These are phyloP conservation scores for Entomyzon cyanotis DNA, from an alignment of 2,113 vertebrate species.

Conservation along the genomic window DNA sequence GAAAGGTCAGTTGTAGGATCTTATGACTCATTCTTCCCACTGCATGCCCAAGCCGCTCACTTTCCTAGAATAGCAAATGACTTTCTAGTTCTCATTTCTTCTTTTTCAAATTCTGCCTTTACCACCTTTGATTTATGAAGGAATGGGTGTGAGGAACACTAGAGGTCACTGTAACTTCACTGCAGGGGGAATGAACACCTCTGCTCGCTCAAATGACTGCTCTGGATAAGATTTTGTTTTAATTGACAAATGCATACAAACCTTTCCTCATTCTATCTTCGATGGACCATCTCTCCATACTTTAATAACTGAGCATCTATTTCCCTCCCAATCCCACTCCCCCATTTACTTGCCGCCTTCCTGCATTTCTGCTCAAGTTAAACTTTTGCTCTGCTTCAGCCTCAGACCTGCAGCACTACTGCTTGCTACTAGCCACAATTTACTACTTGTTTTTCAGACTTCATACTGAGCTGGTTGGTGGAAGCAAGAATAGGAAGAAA, in stretches of 20 bases:
- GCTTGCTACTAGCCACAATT: neutral
- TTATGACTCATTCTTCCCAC: neutral
- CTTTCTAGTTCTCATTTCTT: neutral
- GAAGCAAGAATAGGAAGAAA: neutral
- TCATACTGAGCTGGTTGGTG: neutral
- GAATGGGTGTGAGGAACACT: neutral
- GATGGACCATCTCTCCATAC: neutral
- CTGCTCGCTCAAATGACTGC: neutral
- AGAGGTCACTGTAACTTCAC: constrained; percentile 60
- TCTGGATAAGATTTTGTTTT: neutral
- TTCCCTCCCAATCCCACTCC: neutral
- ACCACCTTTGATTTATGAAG: neutral
- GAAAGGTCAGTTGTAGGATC: neutral
- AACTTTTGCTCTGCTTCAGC: neutral
- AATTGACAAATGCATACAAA: neutral
- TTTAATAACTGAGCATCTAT: neutral
- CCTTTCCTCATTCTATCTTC: neutral
- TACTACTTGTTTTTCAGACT: neutral
- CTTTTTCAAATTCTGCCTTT: neutral
- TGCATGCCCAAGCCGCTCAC: neutral
- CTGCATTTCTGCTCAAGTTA: neutral
- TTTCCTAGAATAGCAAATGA: neutral
- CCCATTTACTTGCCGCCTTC: neutral
- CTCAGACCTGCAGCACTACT: neutral
- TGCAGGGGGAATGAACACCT: neutral